These are phyloP conservation scores for Actenoides hombroni DNA, from an alignment of 2,113 vertebrate genomes.

Conservation along the genomic window DNA sequence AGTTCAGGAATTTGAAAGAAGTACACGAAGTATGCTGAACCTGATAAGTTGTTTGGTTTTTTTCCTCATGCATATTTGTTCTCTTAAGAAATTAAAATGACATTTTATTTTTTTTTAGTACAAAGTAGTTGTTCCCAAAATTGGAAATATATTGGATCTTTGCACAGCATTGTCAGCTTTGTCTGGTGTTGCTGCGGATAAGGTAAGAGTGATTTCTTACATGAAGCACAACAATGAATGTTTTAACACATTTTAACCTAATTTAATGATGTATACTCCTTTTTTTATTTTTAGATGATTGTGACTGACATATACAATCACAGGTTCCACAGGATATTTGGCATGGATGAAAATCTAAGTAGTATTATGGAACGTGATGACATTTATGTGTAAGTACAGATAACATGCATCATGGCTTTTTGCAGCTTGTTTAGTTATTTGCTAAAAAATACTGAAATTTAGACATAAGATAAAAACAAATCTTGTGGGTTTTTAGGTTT, in stretches of 20 bases:
- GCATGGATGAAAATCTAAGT: conserved; percentile 95
- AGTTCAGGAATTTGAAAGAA: not conserved
- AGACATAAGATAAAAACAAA: not conserved
- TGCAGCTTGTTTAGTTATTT: not conserved
- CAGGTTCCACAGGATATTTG: conserved; percentile 97
- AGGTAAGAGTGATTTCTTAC: conserved; percentile 76
- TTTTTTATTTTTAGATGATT: conserved; percentile 82
- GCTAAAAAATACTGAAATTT: not conserved
- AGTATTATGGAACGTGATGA: conserved; percentile 99
- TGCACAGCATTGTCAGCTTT: conserved; percentile 88
- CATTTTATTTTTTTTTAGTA: conserved; percentile 79
- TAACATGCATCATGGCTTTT: not conserved
- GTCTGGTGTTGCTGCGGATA: conserved; percentile 90
- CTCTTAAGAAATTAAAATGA: not conserved
- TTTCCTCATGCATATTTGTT: not conserved
- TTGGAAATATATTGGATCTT: conserved; percentile 95
- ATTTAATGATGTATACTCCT: not conserved
- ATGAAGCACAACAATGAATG: not conserved
- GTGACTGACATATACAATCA: conserved; percentile 99
- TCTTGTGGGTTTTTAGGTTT: not conserved
- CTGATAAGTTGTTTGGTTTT: not conserved
- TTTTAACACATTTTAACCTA: not conserved
- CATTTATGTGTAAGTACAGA: conserved; percentile 93
- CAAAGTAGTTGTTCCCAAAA: conserved; percentile 97
- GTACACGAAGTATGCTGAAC: not conserved